Conservation (phyloP, 2,888 invertebrate species). For the Xiphydria camelus region DNA sequence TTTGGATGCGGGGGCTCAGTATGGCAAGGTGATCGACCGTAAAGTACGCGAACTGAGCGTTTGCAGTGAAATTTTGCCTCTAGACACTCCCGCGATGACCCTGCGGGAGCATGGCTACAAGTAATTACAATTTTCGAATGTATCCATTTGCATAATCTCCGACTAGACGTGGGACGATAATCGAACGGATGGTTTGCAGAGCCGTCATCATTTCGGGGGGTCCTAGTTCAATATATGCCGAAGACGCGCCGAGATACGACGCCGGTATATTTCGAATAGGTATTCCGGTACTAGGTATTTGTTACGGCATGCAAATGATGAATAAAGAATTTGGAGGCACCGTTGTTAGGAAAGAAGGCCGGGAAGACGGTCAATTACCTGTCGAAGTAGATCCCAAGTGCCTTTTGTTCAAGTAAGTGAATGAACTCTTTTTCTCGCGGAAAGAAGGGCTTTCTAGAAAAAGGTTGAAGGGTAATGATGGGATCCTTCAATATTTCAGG, state of each 20-base stretch:
- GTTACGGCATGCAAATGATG: constrained; percentile 99
- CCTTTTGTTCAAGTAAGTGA: constrained; percentile 86
- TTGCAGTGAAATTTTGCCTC: constrained; percentile 89
- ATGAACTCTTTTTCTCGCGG: no score
- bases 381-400: constrained; percentile 88
- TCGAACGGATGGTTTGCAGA: no score
- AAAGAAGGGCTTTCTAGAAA: no score
- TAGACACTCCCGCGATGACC: constrained; percentile 87
- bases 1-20: constrained; percentile 98
- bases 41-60: constrained; percentile 91
- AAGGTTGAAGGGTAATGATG: background rate
- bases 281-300: constrained; percentile 94
- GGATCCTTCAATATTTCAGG: constrained; percentile 60
- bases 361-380: constrained; percentile 93
- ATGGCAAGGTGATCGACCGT: constrained; percentile 94
- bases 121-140: constrained; percentile 56
- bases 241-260: constrained; percentile 93
- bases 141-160: no score
- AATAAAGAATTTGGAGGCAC: constrained; percentile 97
- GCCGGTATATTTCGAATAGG: constrained; percentile 94
- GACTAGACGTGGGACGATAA: no score
- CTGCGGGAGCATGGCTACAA: constrained; percentile 82
- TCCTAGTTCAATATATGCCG: constrained; percentile 94
- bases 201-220: constrained; percentile 98
- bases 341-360: constrained; percentile 80